Percentiles rank a stretch among this genome's conserved stretches.
These are phyloP conservation scores for Helicoverpa assulta DNA, from an alignment of 2,888 invertebrate genomes.

Conservation along the genomic window DNA sequence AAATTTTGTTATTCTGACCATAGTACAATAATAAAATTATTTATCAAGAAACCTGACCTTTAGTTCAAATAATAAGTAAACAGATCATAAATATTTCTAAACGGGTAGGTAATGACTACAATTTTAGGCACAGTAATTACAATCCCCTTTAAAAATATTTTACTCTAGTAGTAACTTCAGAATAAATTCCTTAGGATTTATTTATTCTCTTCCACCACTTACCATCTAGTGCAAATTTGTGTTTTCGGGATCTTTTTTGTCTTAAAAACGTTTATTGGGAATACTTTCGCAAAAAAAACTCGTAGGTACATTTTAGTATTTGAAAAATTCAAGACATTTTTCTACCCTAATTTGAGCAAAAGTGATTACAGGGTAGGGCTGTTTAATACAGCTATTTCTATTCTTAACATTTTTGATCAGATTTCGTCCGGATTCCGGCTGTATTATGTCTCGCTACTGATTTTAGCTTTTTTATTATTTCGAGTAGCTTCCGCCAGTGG, in stretches of 20 bases:
- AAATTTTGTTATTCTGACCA: too few relatives aligned
- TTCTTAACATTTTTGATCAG: slow-evolving; percentile 1
- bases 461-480: too few relatives aligned
- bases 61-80: too few relatives aligned
- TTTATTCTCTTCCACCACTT: slow-evolving; percentile 14
- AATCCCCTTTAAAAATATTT: background rate
- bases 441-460: too few relatives aligned
- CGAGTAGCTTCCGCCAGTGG: too few relatives aligned
- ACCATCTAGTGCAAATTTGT: slow-evolving; percentile 24
- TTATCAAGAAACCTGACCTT: too few relatives aligned
- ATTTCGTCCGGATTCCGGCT: background rate
- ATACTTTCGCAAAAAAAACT: background rate
- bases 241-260: slow-evolving; percentile 4
- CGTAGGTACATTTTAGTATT: background rate
- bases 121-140: background rate
- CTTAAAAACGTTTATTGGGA: background rate
- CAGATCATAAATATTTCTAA: too few relatives aligned
- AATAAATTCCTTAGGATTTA: slow-evolving; percentile 4
- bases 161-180: background rate
- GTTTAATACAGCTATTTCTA: background rate
- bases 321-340: background rate
- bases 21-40: too few relatives aligned
- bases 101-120: background rate
- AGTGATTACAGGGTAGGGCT: background rate
- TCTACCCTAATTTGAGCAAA: background rate